Evolutionary conservation across 2,888 invertebrate genomes (phyloP), one percentile per base, ranked within the genome.

Genomic region (Himalopsyche anomala): DNA sequence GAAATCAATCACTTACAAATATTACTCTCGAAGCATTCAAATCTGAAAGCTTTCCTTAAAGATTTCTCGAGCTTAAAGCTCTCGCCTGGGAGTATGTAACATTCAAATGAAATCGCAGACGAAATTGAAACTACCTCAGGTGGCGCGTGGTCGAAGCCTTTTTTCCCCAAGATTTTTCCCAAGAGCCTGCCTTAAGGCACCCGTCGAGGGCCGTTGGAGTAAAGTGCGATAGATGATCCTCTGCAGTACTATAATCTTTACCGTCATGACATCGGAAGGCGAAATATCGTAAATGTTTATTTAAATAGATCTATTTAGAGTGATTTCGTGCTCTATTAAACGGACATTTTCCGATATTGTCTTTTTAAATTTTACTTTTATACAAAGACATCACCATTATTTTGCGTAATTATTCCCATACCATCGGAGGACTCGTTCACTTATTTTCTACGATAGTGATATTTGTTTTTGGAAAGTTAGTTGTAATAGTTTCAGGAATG

Each of bases 91-190:
- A 74, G 74, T 74, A 74, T 74, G 74, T 74, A 74, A 19, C 74
- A 74, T 74, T 74, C 74, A 74, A 74, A 74, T 74, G 74, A 74
- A 74, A 74, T 74, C 74, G 74, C 74, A 36, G 74, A 36, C 74
- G 74, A 74, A 74, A 74, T 74, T 74, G 74, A 74, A 74, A 74
- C 74, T 74, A 74, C 74, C 74, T 36, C 74, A 74, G 74, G 74
- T 74, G 74, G 74, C 74, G 74, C 74, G 74, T 74, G 74, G 74
- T 74, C 74, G 74, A 74, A 74, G 74, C 74, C 74, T 74, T 74
- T 74, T 74, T 74, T 74, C 28, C 51, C 74, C 74, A 74, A 36
- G 38, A 28, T 36, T 74, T 74, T 38, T 36, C 74, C 74, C 74
- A 15, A 36, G 74, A 74, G 74, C 36, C 36, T 36, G 74, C 36